phyloP scores from a whole-genome alignment of 30 jellyfish, hydroid and myxozoan species.

The Hydractinia symbiolongicarpus region DNA sequence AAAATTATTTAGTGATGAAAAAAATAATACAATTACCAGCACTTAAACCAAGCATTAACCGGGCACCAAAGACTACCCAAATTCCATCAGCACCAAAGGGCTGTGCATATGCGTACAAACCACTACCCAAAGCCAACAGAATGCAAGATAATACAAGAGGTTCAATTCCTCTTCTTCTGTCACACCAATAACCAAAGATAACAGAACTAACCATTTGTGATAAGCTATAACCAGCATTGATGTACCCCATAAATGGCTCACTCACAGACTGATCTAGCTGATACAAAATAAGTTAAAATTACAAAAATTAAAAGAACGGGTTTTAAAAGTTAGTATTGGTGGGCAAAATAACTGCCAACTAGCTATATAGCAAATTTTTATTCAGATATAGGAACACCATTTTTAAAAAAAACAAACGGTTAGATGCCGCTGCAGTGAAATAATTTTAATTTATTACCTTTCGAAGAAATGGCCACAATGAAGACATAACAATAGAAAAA shows the following conservation, averaged over 20 bases:
- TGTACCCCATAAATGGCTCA: slow-evolving; percentile 59
- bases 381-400: not conserved
- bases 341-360: no score
- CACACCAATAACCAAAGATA: slow-evolving; percentile 62
- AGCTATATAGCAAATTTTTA: not conserved
- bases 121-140: slow-evolving; percentile 26
- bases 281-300: not conserved
- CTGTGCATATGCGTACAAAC: slow-evolving; percentile 52
- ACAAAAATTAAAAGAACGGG: not conserved
- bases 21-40: slow-evolving; percentile 27
- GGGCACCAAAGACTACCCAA: slow-evolving; percentile 37
- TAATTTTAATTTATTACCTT: not conserved
- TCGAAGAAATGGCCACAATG: slow-evolving; percentile 7
- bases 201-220: slow-evolving; percentile 36
- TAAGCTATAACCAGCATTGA: slow-evolving; percentile 55
- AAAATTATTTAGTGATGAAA: no score
- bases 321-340: no score
- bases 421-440: not conserved
- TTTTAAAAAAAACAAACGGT: not conserved
- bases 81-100: slow-evolving; percentile 34
- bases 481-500: slow-evolving; percentile 12
- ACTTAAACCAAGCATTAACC: slow-evolving; percentile 53
- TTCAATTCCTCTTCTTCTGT: slow-evolving; percentile 36
- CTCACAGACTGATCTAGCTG: slow-evolving; percentile 43
- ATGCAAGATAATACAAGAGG: slow-evolving; percentile 37